These are phyloP conservation scores for Parazoanthus darwini DNA, from an alignment of 92 coral and sea anemone species.

Conservation along the genomic window DNA sequence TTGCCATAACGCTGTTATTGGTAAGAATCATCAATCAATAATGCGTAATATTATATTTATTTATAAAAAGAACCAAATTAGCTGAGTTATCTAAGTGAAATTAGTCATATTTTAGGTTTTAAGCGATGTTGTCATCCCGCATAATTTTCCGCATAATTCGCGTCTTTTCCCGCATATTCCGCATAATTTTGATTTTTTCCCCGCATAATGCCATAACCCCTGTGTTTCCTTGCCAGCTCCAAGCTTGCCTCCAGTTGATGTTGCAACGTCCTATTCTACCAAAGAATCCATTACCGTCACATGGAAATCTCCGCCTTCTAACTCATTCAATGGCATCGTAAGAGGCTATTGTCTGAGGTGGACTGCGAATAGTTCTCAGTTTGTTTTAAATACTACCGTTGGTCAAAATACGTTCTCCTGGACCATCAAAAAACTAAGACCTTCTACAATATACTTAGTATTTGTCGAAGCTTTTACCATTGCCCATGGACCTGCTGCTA, in stretches of 20 bases:
- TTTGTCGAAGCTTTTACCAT: conserved; percentile 17
- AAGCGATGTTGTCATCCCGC: too few relatives aligned
- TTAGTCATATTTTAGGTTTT: too few relatives aligned
- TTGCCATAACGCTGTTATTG: too few relatives aligned
- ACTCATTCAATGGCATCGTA: conserved; percentile 5
- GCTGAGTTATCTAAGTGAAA: too few relatives aligned
- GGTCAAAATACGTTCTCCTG: background rate
- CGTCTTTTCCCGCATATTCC: too few relatives aligned
- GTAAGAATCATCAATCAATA: too few relatives aligned
- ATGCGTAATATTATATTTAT: too few relatives aligned
- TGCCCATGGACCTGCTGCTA: conserved; percentile 6
- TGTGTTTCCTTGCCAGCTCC: conserved; percentile 9
- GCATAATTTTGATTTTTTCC: too few relatives aligned
- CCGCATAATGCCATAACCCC: too few relatives aligned
- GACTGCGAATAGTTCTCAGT: background rate
- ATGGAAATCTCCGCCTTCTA: conserved; percentile 24
- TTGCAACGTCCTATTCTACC: background rate
- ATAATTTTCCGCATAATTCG: too few relatives aligned
- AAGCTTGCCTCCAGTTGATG: conserved; percentile 1
- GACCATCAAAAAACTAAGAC: conserved; percentile 9
- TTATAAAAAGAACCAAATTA: too few relatives aligned
- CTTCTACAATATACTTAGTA: conserved; percentile 1
- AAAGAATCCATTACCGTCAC: background rate
- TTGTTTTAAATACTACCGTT: background rate
- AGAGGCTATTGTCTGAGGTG: conserved; percentile 3